Percentiles rank a stretch among this genome's conserved stretches.
Conservation (phyloP, 2,797 vertebrate genomes). For the Poecilia gillii region DNA sequence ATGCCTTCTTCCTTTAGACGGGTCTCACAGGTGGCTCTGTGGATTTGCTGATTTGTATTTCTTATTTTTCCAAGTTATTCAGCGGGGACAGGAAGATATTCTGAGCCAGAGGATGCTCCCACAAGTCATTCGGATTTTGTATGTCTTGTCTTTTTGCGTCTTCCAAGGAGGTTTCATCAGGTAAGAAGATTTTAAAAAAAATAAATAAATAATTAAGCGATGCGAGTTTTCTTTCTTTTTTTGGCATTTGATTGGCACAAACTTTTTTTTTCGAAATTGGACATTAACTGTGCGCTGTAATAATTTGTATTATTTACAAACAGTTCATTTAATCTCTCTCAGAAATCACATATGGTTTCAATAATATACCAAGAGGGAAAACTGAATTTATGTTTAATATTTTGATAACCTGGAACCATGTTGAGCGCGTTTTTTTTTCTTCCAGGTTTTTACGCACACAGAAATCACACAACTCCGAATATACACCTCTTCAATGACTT, state of each 20-base stretch:
- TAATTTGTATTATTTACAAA: neutral
- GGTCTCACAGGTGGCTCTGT: conserved; percentile 67
- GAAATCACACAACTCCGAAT: neutral
- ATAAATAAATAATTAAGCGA: neutral
- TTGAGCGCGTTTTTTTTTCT: neutral
- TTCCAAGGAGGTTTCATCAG: conserved; percentile 85
- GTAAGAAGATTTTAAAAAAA: conserved; percentile 64
- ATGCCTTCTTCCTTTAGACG: conserved; percentile 74
- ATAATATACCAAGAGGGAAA: neutral
- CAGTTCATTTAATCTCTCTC: too few species aligned
- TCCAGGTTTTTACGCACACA: neutral
- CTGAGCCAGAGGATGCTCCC: conserved; percentile 83
- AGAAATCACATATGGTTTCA: neutral
- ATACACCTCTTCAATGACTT: neutral
- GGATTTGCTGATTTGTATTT: conserved; percentile 79
- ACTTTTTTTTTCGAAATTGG: conserved; percentile 55
- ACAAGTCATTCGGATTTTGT: conserved; percentile 82
- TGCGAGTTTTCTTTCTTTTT: conserved; percentile 8
- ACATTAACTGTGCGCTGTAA: neutral
- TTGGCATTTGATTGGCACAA: conserved; percentile 3
- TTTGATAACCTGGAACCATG: neutral
- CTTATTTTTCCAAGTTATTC: conserved; percentile 65
- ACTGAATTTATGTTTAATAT: neutral
- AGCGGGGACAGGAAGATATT: conserved; percentile 62
- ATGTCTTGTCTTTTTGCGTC: conserved; percentile 82